These are phyloP conservation scores for Baryphthengus martii DNA, from an alignment of 2,113 vertebrate species.

Conservation along the genomic window DNA sequence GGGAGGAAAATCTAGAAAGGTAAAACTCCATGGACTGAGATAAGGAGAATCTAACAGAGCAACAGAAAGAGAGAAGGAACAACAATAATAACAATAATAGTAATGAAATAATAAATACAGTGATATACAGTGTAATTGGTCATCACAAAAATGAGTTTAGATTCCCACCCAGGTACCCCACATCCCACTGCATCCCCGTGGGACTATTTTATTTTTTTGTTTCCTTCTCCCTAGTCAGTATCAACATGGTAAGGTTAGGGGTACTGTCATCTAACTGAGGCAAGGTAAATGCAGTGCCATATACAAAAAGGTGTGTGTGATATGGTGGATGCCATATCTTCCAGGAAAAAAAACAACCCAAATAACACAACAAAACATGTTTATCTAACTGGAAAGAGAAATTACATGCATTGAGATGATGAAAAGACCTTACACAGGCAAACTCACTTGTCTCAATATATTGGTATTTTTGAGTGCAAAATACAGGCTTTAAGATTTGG, in stretches of 20 bases:
- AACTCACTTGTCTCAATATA: neutral
- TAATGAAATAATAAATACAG: neutral
- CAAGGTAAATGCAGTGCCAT: neutral
- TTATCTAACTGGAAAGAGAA: neutral
- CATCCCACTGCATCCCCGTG: neutral
- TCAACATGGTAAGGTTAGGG: neutral
- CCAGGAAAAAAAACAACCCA: too few relatives aligned
- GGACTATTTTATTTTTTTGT: neutral
- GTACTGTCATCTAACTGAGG: too few relatives aligned
- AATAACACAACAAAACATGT: neutral
- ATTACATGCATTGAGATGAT: neutral
- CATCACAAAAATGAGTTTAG: neutral
- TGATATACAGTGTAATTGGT: neutral
- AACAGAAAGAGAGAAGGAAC: neutral
- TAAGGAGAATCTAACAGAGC: too few relatives aligned
- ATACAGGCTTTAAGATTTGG: neutral
- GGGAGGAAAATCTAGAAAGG: too few relatives aligned
- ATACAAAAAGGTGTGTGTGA: neutral
- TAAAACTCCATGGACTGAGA: too few relatives aligned
- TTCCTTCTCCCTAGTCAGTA: neutral
- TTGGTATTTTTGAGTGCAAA: neutral
- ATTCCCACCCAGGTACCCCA: neutral
- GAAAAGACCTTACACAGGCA: neutral
- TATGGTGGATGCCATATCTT: neutral
- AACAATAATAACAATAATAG: neutral